A percentile compares a stretch with the other conserved stretches of the same genome.
phyloP scores from a whole-genome alignment of 2,888 invertebrate genomes.

The Caenorhabditis doughertyi region DNA sequence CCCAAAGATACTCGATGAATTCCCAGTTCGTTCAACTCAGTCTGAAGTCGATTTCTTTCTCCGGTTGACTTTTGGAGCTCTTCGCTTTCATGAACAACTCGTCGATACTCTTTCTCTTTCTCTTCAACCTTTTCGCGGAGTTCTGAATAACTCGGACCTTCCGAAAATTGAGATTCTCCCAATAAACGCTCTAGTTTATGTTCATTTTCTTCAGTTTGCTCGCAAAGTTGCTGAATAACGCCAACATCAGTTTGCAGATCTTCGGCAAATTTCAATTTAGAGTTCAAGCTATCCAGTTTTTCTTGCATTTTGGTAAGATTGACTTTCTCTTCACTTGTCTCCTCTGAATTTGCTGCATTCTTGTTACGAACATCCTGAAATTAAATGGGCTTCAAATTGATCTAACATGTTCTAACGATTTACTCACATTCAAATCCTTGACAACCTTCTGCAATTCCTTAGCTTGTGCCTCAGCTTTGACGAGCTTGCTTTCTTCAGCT shows the following conservation, averaged over 20 bases:
- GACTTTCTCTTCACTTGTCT: constrained; percentile 29
- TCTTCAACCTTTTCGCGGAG: constrained; percentile 24
- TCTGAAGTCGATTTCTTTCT: constrained; percentile 47
- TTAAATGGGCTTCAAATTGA: background rate
- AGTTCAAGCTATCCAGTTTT: constrained; percentile 8
- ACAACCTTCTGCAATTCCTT: constrained; percentile 32
- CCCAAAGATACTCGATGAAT: constrained; percentile 59
- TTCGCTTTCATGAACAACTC: constrained; percentile 33
- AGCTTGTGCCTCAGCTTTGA: constrained; percentile 46
- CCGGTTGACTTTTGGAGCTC: constrained; percentile 31
- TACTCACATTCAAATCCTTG: constrained; percentile 25
- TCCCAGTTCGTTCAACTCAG: constrained; percentile 54
- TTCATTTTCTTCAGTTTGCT: constrained; percentile 23
- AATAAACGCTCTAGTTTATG: background rate
- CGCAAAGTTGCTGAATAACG: constrained; percentile 56
- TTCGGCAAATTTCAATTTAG: constrained; percentile 27
- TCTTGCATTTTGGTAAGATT: constrained; percentile 13
- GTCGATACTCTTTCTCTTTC: constrained; percentile 41
- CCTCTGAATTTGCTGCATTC: constrained; percentile 1
- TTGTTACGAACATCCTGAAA: constrained; percentile 35
- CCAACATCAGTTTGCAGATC: constrained; percentile 66
- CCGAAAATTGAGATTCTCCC: background rate
- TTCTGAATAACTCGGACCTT: constrained; percentile 11
- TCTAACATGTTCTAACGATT: background rate
- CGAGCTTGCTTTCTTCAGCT: constrained; percentile 34